These are phyloP conservation scores for Athalia rosae DNA, from an alignment of 2,888 invertebrate genomes.

Conservation along the genomic window DNA sequence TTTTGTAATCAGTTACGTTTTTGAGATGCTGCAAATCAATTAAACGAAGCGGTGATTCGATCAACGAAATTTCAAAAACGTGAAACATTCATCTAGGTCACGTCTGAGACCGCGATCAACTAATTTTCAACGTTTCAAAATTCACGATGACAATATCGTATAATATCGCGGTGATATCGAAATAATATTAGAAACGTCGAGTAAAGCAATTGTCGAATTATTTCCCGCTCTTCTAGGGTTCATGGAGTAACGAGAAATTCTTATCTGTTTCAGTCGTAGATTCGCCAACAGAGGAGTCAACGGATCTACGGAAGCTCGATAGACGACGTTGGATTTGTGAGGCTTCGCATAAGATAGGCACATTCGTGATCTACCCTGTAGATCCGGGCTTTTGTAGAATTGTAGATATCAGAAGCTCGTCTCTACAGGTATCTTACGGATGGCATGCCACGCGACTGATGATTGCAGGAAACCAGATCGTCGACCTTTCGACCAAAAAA, in stretches of 20 bases:
- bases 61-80: not conserved
- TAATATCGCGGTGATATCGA: not conserved
- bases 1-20: not conserved
- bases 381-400: slow-evolving; percentile 99
- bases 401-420: slow-evolving; percentile 96
- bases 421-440: slow-evolving; percentile 99
- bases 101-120: not conserved
- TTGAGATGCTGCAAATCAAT: not conserved
- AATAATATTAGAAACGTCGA: not conserved
- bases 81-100: not conserved
- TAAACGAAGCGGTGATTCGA: not conserved
- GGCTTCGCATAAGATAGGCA: slow-evolving; percentile 76
- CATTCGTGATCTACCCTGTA: slow-evolving; percentile 99
- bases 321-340: not conserved
- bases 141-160: no score
- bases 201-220: not conserved
- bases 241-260: no score
- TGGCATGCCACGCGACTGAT: slow-evolving; percentile 87
- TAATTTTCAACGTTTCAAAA: not conserved
- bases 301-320: no score
- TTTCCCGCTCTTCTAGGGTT: no score
- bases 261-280: slow-evolving; percentile 46
- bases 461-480: slow-evolving; percentile 55
- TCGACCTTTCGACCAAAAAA: not conserved
- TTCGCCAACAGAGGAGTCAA: not conserved